phyloP scores from a whole-genome alignment of 1,140 invertebrate species.

The Drosophila dunni region DNA sequence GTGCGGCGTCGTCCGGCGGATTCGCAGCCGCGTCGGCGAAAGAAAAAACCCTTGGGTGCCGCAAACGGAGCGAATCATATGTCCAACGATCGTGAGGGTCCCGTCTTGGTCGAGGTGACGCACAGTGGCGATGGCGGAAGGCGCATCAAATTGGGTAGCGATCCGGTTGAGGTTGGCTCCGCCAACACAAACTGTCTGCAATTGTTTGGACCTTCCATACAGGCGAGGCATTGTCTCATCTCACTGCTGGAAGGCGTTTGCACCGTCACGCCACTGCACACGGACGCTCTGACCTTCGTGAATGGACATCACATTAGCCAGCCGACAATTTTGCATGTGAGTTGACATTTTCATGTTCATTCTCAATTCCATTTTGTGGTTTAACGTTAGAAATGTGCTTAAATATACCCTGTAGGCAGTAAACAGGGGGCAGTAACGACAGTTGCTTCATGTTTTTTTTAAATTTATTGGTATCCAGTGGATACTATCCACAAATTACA shows the following conservation, averaged over 20 bases:
- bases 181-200: slow-evolving; percentile 88
- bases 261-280: slow-evolving; percentile 95
- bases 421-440: not conserved
- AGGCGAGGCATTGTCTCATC: slow-evolving; percentile 96
- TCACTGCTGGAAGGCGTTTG: slow-evolving; percentile 96
- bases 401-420: not conserved
- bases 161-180: slow-evolving; percentile 89
- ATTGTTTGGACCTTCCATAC: slow-evolving; percentile 92
- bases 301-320: slow-evolving; percentile 96
- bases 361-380: not conserved
- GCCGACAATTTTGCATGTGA: slow-evolving; percentile 94
- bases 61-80: slow-evolving; percentile 85
- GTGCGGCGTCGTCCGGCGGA: slow-evolving; percentile 95
- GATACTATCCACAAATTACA: no score
- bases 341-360: slow-evolving; percentile 39
- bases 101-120: slow-evolving; percentile 87
- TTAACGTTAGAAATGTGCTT: slow-evolving; percentile 1
- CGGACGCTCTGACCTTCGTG: slow-evolving; percentile 96
- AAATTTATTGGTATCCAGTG: no score
- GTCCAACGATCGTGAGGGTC: slow-evolving; percentile 85
- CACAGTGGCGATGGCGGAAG: slow-evolving; percentile 88
- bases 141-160: slow-evolving; percentile 86
- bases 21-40: slow-evolving; percentile 93
- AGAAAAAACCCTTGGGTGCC: slow-evolving; percentile 92
- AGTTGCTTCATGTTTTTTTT: no score